These are phyloP conservation scores for Augochlorella aurata DNA, from an alignment of 2,888 invertebrate genomes.

Conservation along the genomic window DNA sequence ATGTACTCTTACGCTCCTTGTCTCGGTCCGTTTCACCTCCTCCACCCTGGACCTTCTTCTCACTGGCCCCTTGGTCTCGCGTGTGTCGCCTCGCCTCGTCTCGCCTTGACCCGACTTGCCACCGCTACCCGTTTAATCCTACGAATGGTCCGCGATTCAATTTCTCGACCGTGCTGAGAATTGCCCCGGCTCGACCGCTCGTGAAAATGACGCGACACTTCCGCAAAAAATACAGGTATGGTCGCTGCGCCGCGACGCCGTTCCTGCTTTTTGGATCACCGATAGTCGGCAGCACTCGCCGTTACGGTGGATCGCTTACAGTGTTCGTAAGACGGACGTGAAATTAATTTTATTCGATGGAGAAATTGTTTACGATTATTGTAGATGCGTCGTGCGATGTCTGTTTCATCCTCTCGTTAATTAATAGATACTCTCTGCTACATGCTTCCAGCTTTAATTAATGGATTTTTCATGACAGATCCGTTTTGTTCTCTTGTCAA, in stretches of 20 bases:
- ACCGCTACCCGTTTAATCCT: slow-evolving; percentile 62
- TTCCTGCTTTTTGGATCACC: no score
- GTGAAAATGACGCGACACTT: slow-evolving; percentile 33
- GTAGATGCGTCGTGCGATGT: no score
- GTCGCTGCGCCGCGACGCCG: not conserved
- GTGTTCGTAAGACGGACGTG: no score
- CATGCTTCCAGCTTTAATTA: no score
- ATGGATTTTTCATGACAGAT: no score
- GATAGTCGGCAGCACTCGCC: no score
- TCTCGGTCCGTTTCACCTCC: slow-evolving; percentile 47
- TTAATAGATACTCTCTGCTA: no score
- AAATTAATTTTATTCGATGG: no score
- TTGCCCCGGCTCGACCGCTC: slow-evolving; percentile 43
- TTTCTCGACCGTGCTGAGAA: slow-evolving; percentile 54
- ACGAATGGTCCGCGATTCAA: slow-evolving; percentile 67
- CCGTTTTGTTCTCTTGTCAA: no score
- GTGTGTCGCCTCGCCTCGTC: slow-evolving; percentile 41
- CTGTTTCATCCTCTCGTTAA: no score
- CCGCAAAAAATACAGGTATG: slow-evolving; percentile 18
- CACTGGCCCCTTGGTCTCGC: slow-evolving; percentile 50
- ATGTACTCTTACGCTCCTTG: slow-evolving; percentile 36
- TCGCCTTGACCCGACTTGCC: not conserved
- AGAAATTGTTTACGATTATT: no score
- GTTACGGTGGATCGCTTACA: no score
- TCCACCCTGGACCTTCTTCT: slow-evolving; percentile 15